Evolutionary conservation across 1,140 invertebrate species (phyloP).

Genomic region (Myzus persicae): DNA sequence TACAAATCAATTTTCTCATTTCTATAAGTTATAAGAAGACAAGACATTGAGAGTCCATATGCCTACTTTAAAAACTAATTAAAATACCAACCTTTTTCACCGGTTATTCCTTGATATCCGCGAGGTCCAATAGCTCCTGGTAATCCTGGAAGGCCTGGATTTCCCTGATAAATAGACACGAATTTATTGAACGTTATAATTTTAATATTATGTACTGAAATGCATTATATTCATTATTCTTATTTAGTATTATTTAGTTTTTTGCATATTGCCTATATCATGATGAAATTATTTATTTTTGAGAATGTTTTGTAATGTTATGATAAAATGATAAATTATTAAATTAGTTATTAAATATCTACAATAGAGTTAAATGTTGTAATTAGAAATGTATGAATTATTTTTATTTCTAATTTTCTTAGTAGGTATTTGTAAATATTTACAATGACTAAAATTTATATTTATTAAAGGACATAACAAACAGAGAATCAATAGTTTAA

Average conservation of each 20-base stretch:
- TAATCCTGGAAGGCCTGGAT: constrained; percentile 71
- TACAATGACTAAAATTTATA: no score
- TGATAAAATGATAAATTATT: no score
- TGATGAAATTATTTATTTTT: not conserved
- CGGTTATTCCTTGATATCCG: constrained; percentile 70
- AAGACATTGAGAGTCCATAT: not conserved
- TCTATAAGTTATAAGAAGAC: no score
- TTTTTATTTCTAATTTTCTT: no score
- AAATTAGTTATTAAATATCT: no score
- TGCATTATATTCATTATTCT: not conserved
- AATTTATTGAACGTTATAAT: not conserved
- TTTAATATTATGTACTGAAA: not conserved
- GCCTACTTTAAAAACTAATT: not conserved
- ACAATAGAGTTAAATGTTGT: no score
- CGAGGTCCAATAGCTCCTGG: constrained; percentile 73
- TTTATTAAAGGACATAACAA: not conserved
- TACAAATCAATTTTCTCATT: no score
- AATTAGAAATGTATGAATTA: no score
- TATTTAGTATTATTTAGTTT: not conserved
- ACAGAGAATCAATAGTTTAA: not conserved
- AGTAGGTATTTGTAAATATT: not conserved
- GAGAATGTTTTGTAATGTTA: no score
- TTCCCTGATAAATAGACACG: constrained; percentile 66
- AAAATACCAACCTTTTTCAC: constrained; percentile 64
- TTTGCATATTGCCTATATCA: not conserved